These are phyloP conservation scores for Liodrosophila aerea DNA, from an alignment of 2,888 invertebrate species.

Conservation along the genomic window DNA sequence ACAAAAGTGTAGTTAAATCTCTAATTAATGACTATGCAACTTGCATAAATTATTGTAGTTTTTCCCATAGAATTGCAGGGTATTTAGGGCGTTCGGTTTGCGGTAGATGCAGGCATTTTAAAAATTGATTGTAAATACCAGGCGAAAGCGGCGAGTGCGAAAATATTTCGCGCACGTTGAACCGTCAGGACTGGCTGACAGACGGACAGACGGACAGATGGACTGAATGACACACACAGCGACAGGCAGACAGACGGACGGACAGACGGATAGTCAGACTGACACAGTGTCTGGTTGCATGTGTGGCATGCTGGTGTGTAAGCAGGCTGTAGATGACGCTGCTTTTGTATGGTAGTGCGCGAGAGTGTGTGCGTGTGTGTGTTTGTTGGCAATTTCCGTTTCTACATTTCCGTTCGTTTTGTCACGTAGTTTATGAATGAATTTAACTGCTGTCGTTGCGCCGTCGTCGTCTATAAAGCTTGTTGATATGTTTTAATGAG, in stretches of 20 bases:
- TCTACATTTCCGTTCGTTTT: slow-evolving; percentile 76
- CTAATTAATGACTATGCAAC: too few species aligned
- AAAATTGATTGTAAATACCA: slow-evolving; percentile 67
- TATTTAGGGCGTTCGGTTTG: slow-evolving; percentile 28
- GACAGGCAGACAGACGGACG: slow-evolving; percentile 22
- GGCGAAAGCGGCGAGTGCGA: slow-evolving; percentile 49
- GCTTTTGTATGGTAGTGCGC: slow-evolving; percentile 2
- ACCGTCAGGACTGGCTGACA: slow-evolving; percentile 29
- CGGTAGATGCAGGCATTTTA: slow-evolving; percentile 36
- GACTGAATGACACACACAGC: slow-evolving; percentile 20
- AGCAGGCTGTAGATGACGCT: slow-evolving; percentile 17
- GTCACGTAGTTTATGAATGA: slow-evolving; percentile 78
- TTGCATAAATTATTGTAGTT: too few species aligned
- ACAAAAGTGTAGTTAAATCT: too few species aligned
- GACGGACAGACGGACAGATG: slow-evolving; percentile 2
- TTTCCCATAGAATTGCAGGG: slow-evolving; percentile 14
- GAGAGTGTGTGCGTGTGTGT: slow-evolving; percentile 26
- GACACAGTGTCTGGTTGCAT: slow-evolving; percentile 45
- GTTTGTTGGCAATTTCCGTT: slow-evolving; percentile 75
- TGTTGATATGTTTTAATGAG: slow-evolving; percentile 75
- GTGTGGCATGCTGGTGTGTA: slow-evolving; percentile 30
- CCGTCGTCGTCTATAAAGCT: slow-evolving; percentile 60
- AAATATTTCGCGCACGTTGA: slow-evolving; percentile 67
- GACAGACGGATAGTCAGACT: slow-evolving; percentile 23
- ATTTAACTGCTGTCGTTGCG: slow-evolving; percentile 66